These are phyloP conservation scores for Anthopleura xanthogrammica DNA, from an alignment of 92 coral and sea anemone species.

Conservation along the genomic window DNA sequence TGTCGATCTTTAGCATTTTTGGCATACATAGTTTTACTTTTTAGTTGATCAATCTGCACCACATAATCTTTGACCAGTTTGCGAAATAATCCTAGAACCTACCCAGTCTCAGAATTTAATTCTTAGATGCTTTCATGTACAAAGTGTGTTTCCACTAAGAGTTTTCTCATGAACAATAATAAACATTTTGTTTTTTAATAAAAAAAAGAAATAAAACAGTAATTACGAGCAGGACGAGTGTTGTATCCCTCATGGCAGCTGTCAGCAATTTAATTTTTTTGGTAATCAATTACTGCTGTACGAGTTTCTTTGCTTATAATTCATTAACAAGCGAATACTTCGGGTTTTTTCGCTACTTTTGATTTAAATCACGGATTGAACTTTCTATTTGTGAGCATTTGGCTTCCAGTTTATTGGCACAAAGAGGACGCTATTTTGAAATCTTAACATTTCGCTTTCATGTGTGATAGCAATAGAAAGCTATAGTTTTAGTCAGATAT, in stretches of 20 bases:
- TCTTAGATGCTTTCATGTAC: neutral
- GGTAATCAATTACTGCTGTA: neutral
- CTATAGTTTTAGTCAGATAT: neutral
- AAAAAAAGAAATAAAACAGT: neutral
- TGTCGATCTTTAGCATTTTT: neutral
- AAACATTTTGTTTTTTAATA: neutral
- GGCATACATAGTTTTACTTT: neutral
- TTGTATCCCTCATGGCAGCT: neutral
- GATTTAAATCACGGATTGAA: neutral
- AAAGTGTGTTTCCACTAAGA: neutral
- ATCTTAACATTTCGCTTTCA: neutral
- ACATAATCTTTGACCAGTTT: neutral
- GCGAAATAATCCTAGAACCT: neutral
- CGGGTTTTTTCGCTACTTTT: neutral
- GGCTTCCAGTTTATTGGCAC: no score
- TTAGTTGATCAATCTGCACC: neutral
- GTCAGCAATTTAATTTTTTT: neutral
- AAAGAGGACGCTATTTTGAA: neutral
- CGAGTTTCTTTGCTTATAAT: neutral
- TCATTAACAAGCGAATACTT: neutral
- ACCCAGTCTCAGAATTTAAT: neutral
- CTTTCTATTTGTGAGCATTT: no score
- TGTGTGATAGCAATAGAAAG: neutral
- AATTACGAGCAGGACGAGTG: neutral
- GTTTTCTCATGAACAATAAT: conserved; percentile 1